Evolutionary conservation across 2,888 invertebrate species (phyloP), one percentile per base, ranked within the genome.

Genomic region (Philopedon plagiatum): DNA sequence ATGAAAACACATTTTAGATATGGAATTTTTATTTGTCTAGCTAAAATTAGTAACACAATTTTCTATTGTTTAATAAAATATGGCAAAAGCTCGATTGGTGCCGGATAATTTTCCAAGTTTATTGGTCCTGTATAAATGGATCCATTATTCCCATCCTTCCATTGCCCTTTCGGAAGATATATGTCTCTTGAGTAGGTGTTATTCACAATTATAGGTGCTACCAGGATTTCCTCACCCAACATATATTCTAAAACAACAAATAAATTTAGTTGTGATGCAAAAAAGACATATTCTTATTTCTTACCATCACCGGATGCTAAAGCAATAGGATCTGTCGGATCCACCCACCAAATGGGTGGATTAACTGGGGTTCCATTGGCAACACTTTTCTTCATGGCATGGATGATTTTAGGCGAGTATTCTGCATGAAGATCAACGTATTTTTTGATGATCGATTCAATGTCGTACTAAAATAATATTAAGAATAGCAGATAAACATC

Each of bases 321-420:
- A 0, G 94, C 91, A 15, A 87, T 87, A 13, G 82, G 79, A 79
- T 95, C 92, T 0, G 81, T 83, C 0, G 95, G 94, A 78, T 91
- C 92, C 0, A 92, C 81, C 95, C 95, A 96, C 96, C 96, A 96
- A 41, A 96, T 87, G 0, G 96, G 96, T 2, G 92, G 87, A 85
- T 94, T 94, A 9, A 95, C 90, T 0, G 94, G 95, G 1, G 88
- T 87, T 8, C 94, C 94, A 1, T 88, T 86, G 2, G 79, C 77
- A 0, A 90, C 88, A 0, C 91, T 87, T 7, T 87, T 84, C 56
- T 89, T 80, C 88, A 93, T 92, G 0, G 90, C 90, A 1, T 87
- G 84, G 75, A 90, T 86, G 66, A 95, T 91, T 41, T 88, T 85
- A 0, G 90, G 88, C 0, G 91, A 87, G 77, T 90, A 90, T 7